phyloP scores from a whole-genome alignment of 2,888 invertebrate genomes.

The Mythimna ferrago region DNA sequence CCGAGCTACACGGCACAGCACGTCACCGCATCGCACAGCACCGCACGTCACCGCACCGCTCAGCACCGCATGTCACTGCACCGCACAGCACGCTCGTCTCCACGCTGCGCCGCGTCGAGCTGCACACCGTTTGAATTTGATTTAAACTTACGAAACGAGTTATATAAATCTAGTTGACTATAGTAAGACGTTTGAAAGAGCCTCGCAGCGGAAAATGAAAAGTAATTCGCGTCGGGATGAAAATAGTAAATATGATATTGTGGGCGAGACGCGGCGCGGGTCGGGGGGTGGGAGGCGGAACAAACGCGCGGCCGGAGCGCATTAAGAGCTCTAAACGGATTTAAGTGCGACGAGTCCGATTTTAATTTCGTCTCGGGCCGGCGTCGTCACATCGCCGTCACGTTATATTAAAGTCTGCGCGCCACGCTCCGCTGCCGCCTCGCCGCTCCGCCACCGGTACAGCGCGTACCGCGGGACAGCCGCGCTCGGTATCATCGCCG shows the following conservation, averaged over 20 bases:
- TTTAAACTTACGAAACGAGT: constrained; percentile 49
- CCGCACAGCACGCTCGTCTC: not conserved
- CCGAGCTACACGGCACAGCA: too few species aligned
- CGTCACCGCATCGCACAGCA: too few species aligned
- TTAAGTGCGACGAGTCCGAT: constrained; percentile 68
- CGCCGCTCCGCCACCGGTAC: not conserved
- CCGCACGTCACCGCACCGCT: not conserved
- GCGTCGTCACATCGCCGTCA: constrained; percentile 55
- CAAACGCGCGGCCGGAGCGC: constrained; percentile 53
- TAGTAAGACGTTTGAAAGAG: constrained; percentile 56
- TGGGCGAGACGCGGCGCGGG: constrained; percentile 32
- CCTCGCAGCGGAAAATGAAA: constrained; percentile 67
- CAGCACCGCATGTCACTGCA: not conserved
- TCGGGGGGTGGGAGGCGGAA: constrained; percentile 16
- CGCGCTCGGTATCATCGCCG: constrained; percentile 11
- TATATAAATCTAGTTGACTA: constrained; percentile 58
- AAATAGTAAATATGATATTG: constrained; percentile 72
- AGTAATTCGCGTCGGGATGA: constrained; percentile 69
- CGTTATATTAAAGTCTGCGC: constrained; percentile 45
- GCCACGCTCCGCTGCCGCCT: too few species aligned
- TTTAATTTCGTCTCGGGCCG: constrained; percentile 72
- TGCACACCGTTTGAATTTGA: constrained; percentile 39
- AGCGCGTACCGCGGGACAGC: not conserved
- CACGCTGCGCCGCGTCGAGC: not conserved
- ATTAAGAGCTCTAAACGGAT: constrained; percentile 71